Base-by-base conservation (phyloP, 1,140 invertebrate species). In the Conus betulinus region DNA sequence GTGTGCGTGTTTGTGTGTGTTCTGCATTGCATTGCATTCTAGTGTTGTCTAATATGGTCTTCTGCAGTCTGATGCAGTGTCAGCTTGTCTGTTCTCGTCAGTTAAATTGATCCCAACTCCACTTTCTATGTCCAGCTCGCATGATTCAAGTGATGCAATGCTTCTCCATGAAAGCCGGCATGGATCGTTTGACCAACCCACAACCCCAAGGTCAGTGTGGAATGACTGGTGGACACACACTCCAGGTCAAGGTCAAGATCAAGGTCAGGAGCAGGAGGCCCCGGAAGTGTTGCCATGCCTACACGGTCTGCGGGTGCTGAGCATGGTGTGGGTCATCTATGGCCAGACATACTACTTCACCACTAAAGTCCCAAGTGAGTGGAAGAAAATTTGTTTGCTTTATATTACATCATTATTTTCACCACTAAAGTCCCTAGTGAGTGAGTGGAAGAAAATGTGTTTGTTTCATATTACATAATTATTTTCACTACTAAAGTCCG, bases 261-360 rank as follows among this genome's bases (percentile, higher is more conserved):
- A 81, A 81, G 79, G 79, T 81, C 11, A 55, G 39, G 79, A 51
- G 27, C 27, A 53, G 15, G 79, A 23, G 79, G 5, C 79, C n/a
- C 79, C 79, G 20, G 79, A 23, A 8, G 11, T n/a, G 79, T 53
- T 81, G 79, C 51, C 79, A 81, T 81, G 79, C 25, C 79, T 81
- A 81, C 79, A 81, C 51, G 79, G 79, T 20, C 79, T 81, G 4
- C 79, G 79, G 51, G 79, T 20, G 39, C 39, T 81, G 39, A 53
- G 79, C 51, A 53, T 53, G 79, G 5, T 81, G 79, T 81, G 79
- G 79, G 79, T 53, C 13, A 81, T 81, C 20, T 51, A 55, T 5
- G 51, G 79, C 20, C 79, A 55, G 13, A 81, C 79, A 0, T 17
- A 81, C 51, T 81, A 81, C 79, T 81, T 52, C 17, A 7, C 51